These are phyloP conservation scores for Himantopus leucocephalus DNA, from an alignment of 2,113 vertebrate species.

Conservation along the genomic window DNA sequence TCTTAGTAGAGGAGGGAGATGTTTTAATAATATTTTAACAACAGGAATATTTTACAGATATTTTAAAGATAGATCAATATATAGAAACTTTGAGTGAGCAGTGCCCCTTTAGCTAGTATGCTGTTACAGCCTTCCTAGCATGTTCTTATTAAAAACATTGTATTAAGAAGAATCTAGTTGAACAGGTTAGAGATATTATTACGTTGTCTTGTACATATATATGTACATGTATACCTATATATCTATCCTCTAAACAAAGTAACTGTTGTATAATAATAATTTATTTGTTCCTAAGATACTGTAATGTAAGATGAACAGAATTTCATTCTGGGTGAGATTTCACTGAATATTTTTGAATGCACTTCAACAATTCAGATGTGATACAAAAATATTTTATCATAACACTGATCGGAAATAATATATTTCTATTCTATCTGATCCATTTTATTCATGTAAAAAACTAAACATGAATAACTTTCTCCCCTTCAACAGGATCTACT, in stretches of 20 bases:
- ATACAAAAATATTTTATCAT: neutral
- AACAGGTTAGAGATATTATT: neutral
- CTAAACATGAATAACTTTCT: neutral
- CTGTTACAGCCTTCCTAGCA: neutral
- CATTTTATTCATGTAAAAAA: neutral
- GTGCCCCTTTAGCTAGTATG: neutral
- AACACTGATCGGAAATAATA: neutral
- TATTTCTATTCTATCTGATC: neutral
- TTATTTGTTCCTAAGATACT: neutral
- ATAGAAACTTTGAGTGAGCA: neutral
- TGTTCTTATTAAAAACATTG: neutral
- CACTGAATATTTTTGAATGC: neutral
- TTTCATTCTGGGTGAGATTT: neutral
- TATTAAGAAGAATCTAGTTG: neutral
- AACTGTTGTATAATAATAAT: neutral
- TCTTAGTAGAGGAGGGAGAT: neutral
- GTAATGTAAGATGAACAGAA: neutral
- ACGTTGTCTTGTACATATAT: neutral
- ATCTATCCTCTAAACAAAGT: neutral
- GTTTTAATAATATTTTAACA: neutral
- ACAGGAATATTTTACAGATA: neutral
- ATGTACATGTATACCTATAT: too few species aligned
- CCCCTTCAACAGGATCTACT: neutral
- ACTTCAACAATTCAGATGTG: neutral
- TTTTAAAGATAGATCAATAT: neutral